phyloP scores from a whole-genome alignment of 2,888 invertebrate species.

The Crepidodera aurea region DNA sequence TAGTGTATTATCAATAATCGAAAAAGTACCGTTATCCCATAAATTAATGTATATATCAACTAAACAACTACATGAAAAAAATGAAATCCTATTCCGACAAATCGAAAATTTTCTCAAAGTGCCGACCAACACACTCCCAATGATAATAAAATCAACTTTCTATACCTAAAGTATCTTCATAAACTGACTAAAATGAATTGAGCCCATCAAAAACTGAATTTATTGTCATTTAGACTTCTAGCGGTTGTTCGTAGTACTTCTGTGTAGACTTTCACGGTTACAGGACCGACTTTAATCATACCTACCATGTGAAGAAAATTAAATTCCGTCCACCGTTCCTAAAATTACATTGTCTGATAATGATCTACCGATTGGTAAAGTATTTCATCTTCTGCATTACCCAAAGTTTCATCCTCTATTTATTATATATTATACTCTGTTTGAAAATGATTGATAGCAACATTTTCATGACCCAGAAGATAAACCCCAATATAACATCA shows the following conservation, averaged over 20 bases:
- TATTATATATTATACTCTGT: too few relatives aligned
- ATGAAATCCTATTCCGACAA: slow-evolving; percentile 13
- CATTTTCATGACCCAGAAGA: too few relatives aligned
- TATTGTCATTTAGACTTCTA: slow-evolving; percentile 32
- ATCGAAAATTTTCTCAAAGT: slow-evolving; percentile 23
- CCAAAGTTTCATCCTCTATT: too few relatives aligned
- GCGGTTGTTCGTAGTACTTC: slow-evolving; percentile 10
- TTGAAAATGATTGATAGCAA: too few relatives aligned
- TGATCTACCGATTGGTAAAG: too few relatives aligned
- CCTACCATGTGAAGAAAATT: background rate
- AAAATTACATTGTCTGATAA: too few relatives aligned
- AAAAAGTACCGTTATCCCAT: slow-evolving; percentile 7
- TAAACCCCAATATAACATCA: too few relatives aligned
- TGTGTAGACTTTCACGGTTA: slow-evolving; percentile 35
- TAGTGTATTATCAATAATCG: background rate
- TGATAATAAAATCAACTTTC: slow-evolving; percentile 39
- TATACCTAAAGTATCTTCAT: slow-evolving; percentile 30
- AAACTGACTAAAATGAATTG: slow-evolving; percentile 31
- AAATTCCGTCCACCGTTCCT: too few relatives aligned
- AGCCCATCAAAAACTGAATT: slow-evolving; percentile 39
- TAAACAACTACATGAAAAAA: background rate
- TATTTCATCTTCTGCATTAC: too few relatives aligned
- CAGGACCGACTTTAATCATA: slow-evolving; percentile 11
- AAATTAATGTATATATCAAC: slow-evolving; percentile 1
- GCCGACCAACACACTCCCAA: slow-evolving; percentile 24